phyloP scores from a whole-genome alignment of 2,888 invertebrate genomes.

The Sarcophaga caerulescens region DNA sequence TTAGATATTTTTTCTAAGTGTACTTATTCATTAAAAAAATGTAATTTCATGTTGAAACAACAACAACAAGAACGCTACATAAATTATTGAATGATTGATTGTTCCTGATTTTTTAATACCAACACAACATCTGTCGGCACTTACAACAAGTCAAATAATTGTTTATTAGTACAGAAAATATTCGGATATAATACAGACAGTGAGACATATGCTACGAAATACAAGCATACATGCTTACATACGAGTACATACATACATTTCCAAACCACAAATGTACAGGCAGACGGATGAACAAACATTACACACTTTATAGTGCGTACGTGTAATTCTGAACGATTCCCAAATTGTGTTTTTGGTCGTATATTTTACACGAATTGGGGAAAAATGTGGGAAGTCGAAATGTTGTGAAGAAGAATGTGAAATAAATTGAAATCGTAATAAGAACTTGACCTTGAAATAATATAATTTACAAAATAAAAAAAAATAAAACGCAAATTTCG shows the following conservation, averaged over 20 bases:
- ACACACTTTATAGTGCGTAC: constrained; percentile 49
- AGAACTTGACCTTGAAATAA: constrained; percentile 36
- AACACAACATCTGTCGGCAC: constrained; percentile 27
- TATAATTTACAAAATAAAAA: constrained; percentile 6
- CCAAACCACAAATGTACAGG: background rate
- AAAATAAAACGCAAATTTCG: background rate
- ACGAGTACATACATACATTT: background rate
- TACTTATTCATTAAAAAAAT: background rate
- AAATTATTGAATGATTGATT: constrained; percentile 16
- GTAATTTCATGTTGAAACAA: background rate
- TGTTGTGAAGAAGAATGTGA: background rate
- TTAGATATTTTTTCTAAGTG: constrained; percentile 3
- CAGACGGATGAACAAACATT: constrained; percentile 5
- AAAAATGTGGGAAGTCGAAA: constrained; percentile 24
- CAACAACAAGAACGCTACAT: constrained; percentile 1
- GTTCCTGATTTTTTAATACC: constrained; percentile 26
- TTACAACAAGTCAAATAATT: constrained; percentile 22
- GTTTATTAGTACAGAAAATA: constrained; percentile 27
- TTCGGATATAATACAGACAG: background rate
- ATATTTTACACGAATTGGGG: constrained; percentile 1
- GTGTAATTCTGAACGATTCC: constrained; percentile 55
- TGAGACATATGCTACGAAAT: background rate
- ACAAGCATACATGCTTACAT: background rate
- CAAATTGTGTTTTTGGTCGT: constrained; percentile 8
- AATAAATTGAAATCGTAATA: constrained; percentile 14